phyloP scores from a whole-genome alignment of 2,113 vertebrate genomes.

The Hyaena hyaena region DNA sequence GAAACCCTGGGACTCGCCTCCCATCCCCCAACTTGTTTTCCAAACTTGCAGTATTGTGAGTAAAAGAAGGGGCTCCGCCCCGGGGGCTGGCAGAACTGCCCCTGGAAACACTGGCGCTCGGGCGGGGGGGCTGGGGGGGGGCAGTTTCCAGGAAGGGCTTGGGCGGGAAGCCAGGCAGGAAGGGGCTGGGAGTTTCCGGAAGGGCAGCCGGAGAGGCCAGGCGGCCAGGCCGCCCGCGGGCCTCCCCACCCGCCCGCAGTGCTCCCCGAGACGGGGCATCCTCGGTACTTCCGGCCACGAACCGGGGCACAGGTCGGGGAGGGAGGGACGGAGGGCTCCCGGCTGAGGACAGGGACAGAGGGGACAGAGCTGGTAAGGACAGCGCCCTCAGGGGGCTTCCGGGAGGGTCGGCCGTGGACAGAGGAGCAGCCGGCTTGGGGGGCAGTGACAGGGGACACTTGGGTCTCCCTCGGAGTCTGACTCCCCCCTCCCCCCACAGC shows the following conservation, averaged over 20 bases:
- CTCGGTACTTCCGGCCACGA: conserved; percentile 57
- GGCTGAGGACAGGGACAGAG: neutral
- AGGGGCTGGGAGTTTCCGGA: conserved; percentile 85
- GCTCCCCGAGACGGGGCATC: conserved; percentile 73
- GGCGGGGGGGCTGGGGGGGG: conserved; percentile 59
- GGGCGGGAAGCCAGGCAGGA: conserved; percentile 88
- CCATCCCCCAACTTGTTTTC: conserved; percentile 15
- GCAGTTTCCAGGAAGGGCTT: conserved; percentile 85
- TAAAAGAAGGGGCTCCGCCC: neutral
- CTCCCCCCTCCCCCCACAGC: accelerated
- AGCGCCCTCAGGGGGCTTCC: neutral
- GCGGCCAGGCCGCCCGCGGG: neutral
- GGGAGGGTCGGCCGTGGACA: too few relatives aligned
- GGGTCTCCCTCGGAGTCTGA: neutral
- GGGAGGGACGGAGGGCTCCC: neutral
- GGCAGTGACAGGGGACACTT: neutral
- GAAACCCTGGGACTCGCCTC: neutral
- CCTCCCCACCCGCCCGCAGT: neutral
- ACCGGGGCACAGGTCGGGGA: neutral
- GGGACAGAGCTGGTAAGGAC: neutral
- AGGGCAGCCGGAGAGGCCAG: conserved; percentile 74
- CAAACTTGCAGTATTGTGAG: neutral
- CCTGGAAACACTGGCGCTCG: conserved; percentile 32
- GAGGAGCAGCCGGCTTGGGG: neutral
- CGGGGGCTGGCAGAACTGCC: neutral